These are phyloP conservation scores for Archips crataeganus DNA, from an alignment of 2,888 invertebrate species.

Conservation along the genomic window DNA sequence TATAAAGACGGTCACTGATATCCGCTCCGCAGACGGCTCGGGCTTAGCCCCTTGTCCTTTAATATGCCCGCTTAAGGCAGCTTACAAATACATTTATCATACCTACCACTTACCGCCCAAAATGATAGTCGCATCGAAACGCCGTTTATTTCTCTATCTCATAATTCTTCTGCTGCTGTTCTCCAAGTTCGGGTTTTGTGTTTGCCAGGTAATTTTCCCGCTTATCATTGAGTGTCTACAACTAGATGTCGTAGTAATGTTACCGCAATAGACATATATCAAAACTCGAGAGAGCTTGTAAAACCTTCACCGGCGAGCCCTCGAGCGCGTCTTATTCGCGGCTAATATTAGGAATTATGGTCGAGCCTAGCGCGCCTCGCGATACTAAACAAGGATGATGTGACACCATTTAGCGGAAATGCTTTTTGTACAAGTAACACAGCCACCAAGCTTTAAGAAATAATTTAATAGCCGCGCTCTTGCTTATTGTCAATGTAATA, in stretches of 20 bases:
- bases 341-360: slow-evolving; percentile 70
- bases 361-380: slow-evolving; percentile 43
- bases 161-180: not conserved
- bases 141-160: slow-evolving; percentile 11
- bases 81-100: slow-evolving; percentile 39
- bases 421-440: slow-evolving; percentile 51
- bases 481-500: slow-evolving; percentile 79
- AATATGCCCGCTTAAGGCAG: slow-evolving; percentile 33
- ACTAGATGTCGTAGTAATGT: not conserved
- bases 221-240: not conserved
- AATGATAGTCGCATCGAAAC: slow-evolving; percentile 30
- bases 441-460: slow-evolving; percentile 55
- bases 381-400: slow-evolving; percentile 68
- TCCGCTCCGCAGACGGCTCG: slow-evolving; percentile 21
- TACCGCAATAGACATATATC: not conserved
- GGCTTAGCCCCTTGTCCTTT: slow-evolving; percentile 28
- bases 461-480: slow-evolving; percentile 75
- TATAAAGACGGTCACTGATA: slow-evolving; percentile 27
- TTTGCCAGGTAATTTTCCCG: not conserved
- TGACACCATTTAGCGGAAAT: slow-evolving; percentile 64
- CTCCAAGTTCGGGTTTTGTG: not conserved
- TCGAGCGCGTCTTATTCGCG: slow-evolving; percentile 58
- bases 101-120: slow-evolving; percentile 26
- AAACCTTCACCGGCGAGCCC: slow-evolving; percentile 39
- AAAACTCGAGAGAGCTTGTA: slow-evolving; percentile 29